These are phyloP conservation scores for Lipotes vexillifer DNA, from an alignment of 2,113 vertebrate species.

Conservation along the genomic window DNA sequence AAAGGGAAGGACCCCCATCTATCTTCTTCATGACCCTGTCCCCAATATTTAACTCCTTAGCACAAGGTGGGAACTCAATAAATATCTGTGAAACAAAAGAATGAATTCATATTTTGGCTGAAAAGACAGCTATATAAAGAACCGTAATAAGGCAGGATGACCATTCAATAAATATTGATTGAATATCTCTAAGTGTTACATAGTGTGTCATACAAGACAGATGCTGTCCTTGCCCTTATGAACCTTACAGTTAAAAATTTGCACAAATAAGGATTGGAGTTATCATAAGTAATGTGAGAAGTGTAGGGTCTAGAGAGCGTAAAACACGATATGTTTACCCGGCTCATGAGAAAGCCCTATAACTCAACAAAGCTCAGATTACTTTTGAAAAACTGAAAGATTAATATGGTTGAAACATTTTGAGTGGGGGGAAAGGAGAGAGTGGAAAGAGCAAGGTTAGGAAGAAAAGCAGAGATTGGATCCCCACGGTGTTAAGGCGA, in stretches of 20 bases:
- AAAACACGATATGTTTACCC: background rate
- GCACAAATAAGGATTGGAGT: background rate
- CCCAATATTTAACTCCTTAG: background rate
- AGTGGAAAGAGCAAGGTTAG: background rate
- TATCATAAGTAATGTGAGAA: background rate
- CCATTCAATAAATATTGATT: background rate
- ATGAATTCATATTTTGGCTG: background rate
- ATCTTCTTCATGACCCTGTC: background rate
- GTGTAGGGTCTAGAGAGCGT: background rate
- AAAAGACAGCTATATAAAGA: background rate
- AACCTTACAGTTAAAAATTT: background rate
- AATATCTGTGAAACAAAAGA: background rate
- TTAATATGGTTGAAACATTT: background rate
- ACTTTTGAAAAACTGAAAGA: background rate
- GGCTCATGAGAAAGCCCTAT: background rate
- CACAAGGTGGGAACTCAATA: background rate
- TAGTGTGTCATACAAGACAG: background rate
- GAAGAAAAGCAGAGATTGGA: background rate
- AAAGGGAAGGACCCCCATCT: background rate
- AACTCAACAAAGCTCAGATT: background rate
- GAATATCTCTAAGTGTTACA: background rate
- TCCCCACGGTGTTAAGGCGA: too few relatives aligned
- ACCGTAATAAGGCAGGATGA: background rate
- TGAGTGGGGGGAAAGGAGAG: background rate
- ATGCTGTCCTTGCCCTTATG: background rate